A percentile compares a stretch with the other conserved stretches of the same genome.
These are phyloP conservation scores for Scaptomyza cyrtandrae DNA, from an alignment of 2,888 invertebrate species.

Conservation along the genomic window DNA sequence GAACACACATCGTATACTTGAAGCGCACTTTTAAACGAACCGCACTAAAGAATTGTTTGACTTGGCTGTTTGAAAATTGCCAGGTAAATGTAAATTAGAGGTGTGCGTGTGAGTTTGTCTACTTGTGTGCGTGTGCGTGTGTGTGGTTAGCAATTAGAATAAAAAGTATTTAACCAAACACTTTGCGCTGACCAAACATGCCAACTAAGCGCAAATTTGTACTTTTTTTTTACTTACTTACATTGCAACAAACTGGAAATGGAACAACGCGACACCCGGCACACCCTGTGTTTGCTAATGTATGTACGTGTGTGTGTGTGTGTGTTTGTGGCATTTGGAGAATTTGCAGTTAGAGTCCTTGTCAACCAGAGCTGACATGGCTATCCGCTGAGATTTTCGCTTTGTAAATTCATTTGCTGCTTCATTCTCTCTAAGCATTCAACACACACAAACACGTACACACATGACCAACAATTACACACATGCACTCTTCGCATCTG, in stretches of 20 bases:
- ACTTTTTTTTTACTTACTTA: slow-evolving; percentile 22
- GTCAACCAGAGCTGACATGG: slow-evolving; percentile 63
- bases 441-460: slow-evolving; percentile 35
- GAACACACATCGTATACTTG: slow-evolving; percentile 24
- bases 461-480: slow-evolving; percentile 45
- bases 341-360: slow-evolving; percentile 41
- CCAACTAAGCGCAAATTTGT: slow-evolving; percentile 47
- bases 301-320: slow-evolving; percentile 21
- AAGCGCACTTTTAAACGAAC: slow-evolving; percentile 35
- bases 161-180: slow-evolving; percentile 43
- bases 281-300: slow-evolving; percentile 13
- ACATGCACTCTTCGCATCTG: slow-evolving; percentile 30
- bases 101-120: not conserved
- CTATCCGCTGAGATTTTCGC: slow-evolving; percentile 64
- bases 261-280: slow-evolving; percentile 19
- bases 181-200: slow-evolving; percentile 38
- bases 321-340: slow-evolving; percentile 35
- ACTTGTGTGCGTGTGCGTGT: not conserved
- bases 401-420: slow-evolving; percentile 63
- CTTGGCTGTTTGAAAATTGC: slow-evolving; percentile 3
- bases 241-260: slow-evolving; percentile 17
- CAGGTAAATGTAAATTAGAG: slow-evolving; percentile 17
- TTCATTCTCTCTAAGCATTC: slow-evolving; percentile 48
- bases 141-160: slow-evolving; percentile 52
- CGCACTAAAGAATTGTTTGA: slow-evolving; percentile 25